Percentiles rank a stretch among this genome's conserved stretches.
Conservation (phyloP, 2,888 invertebrate genomes). For the Germaria angustata region DNA sequence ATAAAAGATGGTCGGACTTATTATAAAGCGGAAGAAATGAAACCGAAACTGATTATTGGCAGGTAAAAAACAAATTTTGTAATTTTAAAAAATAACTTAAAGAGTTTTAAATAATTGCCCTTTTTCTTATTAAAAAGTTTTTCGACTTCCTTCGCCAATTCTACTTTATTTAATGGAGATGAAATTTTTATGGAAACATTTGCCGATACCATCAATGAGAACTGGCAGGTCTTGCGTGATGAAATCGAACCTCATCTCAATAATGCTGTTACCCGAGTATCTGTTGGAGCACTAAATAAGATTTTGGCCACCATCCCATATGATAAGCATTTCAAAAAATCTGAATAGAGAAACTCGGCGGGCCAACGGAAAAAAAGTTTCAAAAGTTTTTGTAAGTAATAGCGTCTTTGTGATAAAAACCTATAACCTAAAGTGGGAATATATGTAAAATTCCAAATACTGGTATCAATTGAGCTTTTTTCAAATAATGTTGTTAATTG, state of each 20-base stretch:
- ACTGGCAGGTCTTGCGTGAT: conserved; percentile 49
- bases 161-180: conserved; percentile 56
- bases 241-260: conserved; percentile 48
- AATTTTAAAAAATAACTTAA: not conserved
- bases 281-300: conserved; percentile 2
- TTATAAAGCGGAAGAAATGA: conserved; percentile 17
- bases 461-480: no score
- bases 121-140: conserved; percentile 11
- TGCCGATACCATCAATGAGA: conserved; percentile 47
- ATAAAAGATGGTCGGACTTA: conserved; percentile 19
- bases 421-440: no score
- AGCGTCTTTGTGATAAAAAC: not conserved
- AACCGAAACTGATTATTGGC: conserved; percentile 15
- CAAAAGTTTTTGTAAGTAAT: not conserved
- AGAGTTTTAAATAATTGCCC: no score
- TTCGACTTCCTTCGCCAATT: conserved; percentile 25
- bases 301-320: conserved; percentile 41
- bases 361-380: not conserved
- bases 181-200: conserved; percentile 47
- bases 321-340: conserved; percentile 42
- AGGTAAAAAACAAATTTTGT: conserved; percentile 12
- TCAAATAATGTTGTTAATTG: no score
- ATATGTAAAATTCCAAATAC: not conserved
- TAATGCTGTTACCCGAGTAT: not conserved
- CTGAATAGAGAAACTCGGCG: not conserved